Evolutionary conservation across 2,797 vertebrate species (phyloP).

Genomic region (Gymnoscopelus microlampas): DNA sequence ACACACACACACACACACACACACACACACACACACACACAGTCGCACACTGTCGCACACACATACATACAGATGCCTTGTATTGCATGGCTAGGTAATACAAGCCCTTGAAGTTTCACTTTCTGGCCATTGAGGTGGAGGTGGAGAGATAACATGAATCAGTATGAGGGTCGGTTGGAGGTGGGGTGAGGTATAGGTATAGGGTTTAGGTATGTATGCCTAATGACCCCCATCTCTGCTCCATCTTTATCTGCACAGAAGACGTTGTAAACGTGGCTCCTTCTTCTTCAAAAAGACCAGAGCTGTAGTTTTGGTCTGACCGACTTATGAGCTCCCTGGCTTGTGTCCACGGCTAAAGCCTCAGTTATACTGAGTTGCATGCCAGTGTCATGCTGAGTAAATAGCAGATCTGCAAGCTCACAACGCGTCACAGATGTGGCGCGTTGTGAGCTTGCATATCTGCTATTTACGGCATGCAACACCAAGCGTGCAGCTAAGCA

Average conservation of each 20-base stretch:
- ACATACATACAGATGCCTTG: neutral
- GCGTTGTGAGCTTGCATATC: no score
- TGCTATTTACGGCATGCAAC: no score
- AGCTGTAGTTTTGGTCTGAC: neutral
- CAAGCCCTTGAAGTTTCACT: no score
- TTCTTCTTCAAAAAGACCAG: conserved; percentile 16
- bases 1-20: neutral
- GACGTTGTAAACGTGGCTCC: neutral
- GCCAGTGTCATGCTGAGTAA: no score
- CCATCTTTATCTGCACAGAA: conserved; percentile 11
- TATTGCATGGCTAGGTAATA: no score
- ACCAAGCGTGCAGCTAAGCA: no score
- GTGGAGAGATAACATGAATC: conserved; percentile 9
- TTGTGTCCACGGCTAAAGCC: neutral
- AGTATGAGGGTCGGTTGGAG: conserved; percentile 7
- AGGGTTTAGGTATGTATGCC: neutral
- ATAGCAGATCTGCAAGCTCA: no score
- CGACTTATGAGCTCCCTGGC: neutral
- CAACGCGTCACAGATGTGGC: no score
- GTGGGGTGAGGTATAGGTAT: neutral
- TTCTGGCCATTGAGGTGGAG: neutral
- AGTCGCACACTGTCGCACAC: no score
- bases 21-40: neutral
- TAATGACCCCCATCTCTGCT: conserved; percentile 7
- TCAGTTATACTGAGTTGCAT: no score